Evolutionary conservation across 92 coral and sea anemone species (phyloP).

Genomic region (Chrysogorgia sp.): DNA sequence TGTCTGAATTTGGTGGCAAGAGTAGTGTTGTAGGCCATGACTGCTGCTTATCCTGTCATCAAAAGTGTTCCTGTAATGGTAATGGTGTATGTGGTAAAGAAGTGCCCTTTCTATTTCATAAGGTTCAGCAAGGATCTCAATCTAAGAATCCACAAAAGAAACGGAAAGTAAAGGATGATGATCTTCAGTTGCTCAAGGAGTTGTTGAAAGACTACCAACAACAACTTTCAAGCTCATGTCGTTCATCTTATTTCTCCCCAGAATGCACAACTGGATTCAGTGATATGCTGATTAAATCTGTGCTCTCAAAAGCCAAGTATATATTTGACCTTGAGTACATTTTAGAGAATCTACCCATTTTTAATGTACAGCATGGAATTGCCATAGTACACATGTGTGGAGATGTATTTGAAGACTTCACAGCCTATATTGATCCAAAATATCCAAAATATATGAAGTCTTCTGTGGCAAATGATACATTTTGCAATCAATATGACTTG

Average conservation of each 20-base stretch:
- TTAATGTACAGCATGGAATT: constrained; percentile 51
- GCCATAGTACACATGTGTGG: constrained; percentile 55
- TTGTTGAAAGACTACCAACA: constrained; percentile 50
- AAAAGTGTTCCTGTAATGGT: constrained; percentile 40
- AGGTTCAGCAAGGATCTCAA: background rate
- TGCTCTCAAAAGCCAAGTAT: constrained; percentile 31
- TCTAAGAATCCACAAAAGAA: background rate
- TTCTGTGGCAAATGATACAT: background rate
- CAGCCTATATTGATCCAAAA: constrained; percentile 21
- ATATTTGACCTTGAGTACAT: constrained; percentile 51
- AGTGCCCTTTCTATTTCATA: constrained; percentile 17
- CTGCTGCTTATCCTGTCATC: constrained; percentile 47
- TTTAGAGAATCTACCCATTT: constrained; percentile 49
- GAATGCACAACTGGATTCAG: constrained; percentile 52
- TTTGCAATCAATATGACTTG: constrained; percentile 16
- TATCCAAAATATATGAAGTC: background rate
- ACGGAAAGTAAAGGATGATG: constrained; percentile 14
- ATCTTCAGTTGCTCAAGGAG: constrained; percentile 49
- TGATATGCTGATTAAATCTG: constrained; percentile 19
- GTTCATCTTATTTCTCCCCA: constrained; percentile 41
- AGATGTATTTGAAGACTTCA: constrained; percentile 58
- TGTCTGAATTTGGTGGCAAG: background rate
- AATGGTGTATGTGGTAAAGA: constrained; percentile 14
- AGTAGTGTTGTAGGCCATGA: constrained; percentile 12
- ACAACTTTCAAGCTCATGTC: constrained; percentile 24